Conservation (phyloP, 2,797 vertebrate species). For the Acanthornis magna region DNA sequence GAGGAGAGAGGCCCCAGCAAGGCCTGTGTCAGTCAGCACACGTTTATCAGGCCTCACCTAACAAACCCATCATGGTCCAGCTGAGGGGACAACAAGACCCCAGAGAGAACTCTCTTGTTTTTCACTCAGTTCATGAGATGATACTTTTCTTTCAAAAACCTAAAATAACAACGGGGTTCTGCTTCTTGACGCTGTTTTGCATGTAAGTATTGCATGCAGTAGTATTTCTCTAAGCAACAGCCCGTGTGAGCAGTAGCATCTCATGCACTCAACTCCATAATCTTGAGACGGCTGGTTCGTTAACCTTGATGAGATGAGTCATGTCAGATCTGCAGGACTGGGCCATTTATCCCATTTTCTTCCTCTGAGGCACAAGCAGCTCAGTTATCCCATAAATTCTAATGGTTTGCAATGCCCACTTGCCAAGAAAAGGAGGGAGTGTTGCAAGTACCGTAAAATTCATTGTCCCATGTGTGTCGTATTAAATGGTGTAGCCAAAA, state of each 20-base stretch:
- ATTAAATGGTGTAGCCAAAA: neutral
- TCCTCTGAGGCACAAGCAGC: neutral
- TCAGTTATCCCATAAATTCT: constrained; percentile 18
- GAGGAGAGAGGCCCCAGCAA: neutral
- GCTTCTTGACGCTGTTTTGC: neutral
- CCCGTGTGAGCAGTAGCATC: neutral
- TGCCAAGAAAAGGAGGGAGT: neutral
- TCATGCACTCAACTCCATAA: neutral
- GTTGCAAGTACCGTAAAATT: neutral
- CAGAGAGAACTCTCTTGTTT: neutral
- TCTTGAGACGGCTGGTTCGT: neutral
- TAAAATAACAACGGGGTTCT: neutral
- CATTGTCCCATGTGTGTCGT: neutral
- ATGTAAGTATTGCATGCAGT: neutral
- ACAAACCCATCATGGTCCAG: neutral
- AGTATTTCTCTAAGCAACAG: neutral
- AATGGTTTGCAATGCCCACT: neutral
- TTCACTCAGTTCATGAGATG: neutral
- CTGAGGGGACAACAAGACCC: neutral
- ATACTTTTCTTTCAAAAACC: neutral
- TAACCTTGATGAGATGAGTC: neutral
- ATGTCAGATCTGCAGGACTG: neutral
- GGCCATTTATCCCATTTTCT: neutral
- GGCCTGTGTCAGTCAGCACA: neutral
- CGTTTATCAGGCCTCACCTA: neutral